These are phyloP conservation scores for Spicauda simplicius DNA, from an alignment of 2,888 invertebrate genomes.

Conservation along the genomic window DNA sequence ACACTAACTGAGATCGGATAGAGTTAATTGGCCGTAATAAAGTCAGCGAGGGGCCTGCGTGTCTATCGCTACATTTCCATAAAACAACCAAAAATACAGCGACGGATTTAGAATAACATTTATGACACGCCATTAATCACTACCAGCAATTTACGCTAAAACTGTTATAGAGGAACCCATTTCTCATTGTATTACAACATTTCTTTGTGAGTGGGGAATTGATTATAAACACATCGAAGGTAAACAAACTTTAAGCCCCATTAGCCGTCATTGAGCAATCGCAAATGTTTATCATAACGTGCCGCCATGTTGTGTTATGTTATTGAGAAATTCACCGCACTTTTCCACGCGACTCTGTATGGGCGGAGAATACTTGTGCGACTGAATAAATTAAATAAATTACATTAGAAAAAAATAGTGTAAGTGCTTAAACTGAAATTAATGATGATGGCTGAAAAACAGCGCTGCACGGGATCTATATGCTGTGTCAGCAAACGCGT, in stretches of 20 bases:
- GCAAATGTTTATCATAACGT: conserved; percentile 8
- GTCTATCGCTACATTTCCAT: not conserved
- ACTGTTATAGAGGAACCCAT: not conserved
- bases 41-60: not conserved
- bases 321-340: not conserved
- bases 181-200: not conserved
- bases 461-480: too few species aligned
- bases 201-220: conserved; percentile 5
- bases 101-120: conserved; percentile 4
- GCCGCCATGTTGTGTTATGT: not conserved
- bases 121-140: not conserved
- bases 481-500: too few species aligned
- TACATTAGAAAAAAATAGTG: too few species aligned
- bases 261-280: conserved; percentile 19
- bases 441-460: too few species aligned
- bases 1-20: not conserved
- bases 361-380: too few species aligned
- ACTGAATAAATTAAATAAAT: too few species aligned
- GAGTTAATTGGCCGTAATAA: not conserved
- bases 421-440: too few species aligned
- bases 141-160: not conserved
- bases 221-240: conserved; percentile 15
- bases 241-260: conserved; percentile 2
- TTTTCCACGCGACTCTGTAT: too few species aligned
- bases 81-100: not conserved